Evolutionary conservation across 2,888 invertebrate species (phyloP).

Genomic region (Acrobasis consociella): DNA sequence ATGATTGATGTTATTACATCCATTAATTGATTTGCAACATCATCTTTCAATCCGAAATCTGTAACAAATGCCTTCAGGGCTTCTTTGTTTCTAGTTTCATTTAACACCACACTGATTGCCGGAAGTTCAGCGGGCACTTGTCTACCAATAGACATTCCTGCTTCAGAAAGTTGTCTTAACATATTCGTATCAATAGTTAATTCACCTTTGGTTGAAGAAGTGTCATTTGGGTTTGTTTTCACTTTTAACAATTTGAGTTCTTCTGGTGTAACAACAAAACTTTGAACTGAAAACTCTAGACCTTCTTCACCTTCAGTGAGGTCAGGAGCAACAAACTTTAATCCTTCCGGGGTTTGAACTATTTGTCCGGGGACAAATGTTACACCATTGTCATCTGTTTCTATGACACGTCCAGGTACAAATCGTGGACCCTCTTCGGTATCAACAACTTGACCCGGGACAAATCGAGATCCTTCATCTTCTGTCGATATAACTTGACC

Average conservation of each 20-base stretch:
- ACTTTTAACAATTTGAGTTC: conserved; percentile 76
- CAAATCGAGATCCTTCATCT: conserved; percentile 83
- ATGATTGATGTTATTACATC: conserved; percentile 76
- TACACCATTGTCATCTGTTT: conserved; percentile 86
- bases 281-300: conserved; percentile 87
- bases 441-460: conserved; percentile 88
- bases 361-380: conserved; percentile 92
- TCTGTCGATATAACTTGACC: conserved; percentile 88
- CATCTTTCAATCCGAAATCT: conserved; percentile 77
- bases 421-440: conserved; percentile 87
- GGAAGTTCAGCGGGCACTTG: conserved; percentile 84
- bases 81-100: conserved; percentile 76
- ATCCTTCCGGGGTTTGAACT: conserved; percentile 87
- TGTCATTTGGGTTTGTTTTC: conserved; percentile 77
- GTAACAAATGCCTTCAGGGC: conserved; percentile 74
- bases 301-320: conserved; percentile 86
- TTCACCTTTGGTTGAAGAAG: conserved; percentile 81
- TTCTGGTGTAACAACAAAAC: conserved; percentile 83
- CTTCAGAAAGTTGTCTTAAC: conserved; percentile 85
- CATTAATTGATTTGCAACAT: conserved; percentile 79
- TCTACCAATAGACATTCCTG: conserved; percentile 86
- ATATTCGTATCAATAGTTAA: conserved; percentile 85
- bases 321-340: conserved; percentile 87
- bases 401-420: conserved; percentile 88
- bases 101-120: conserved; percentile 82